phyloP scores from a whole-genome alignment of 2,797 vertebrate species.

The Morelia viridis region DNA sequence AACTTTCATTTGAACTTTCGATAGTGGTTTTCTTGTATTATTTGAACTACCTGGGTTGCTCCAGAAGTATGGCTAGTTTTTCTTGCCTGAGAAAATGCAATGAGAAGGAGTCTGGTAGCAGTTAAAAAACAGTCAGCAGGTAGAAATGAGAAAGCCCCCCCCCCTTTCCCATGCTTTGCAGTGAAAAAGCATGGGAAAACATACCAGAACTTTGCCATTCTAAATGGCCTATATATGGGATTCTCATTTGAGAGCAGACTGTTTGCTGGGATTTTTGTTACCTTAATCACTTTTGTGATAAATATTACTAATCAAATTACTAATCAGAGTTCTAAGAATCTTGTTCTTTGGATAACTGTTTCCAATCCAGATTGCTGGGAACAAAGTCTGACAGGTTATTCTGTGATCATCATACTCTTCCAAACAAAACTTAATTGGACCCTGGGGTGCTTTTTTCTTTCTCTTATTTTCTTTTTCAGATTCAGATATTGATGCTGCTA shows the following conservation, averaged over 20 bases:
- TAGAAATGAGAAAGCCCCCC: neutral
- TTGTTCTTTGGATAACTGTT: neutral
- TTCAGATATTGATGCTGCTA: slow-evolving; percentile 99
- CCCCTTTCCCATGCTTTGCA: neutral
- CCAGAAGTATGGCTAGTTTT: neutral
- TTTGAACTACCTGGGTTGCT: neutral
- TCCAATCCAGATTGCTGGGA: neutral
- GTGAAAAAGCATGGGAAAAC: neutral
- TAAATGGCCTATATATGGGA: neutral
- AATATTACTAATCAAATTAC: neutral
- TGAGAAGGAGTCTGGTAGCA: neutral
- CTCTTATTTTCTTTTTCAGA: slow-evolving; percentile 82
- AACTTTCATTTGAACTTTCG: neutral
- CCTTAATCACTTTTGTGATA: neutral
- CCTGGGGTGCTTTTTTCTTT: slow-evolving; percentile 27
- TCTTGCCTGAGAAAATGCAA: neutral
- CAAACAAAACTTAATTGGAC: slow-evolving; percentile 7
- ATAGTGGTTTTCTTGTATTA: neutral
- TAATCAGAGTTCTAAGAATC: neutral
- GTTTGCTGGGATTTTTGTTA: neutral
- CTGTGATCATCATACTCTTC: neutral
- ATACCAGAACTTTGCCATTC: neutral
- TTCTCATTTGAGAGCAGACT: neutral
- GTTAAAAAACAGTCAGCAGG: neutral
- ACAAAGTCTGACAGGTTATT: neutral